phyloP scores from a whole-genome alignment of 2,888 invertebrate genomes.

The Eilema griseolum region DNA sequence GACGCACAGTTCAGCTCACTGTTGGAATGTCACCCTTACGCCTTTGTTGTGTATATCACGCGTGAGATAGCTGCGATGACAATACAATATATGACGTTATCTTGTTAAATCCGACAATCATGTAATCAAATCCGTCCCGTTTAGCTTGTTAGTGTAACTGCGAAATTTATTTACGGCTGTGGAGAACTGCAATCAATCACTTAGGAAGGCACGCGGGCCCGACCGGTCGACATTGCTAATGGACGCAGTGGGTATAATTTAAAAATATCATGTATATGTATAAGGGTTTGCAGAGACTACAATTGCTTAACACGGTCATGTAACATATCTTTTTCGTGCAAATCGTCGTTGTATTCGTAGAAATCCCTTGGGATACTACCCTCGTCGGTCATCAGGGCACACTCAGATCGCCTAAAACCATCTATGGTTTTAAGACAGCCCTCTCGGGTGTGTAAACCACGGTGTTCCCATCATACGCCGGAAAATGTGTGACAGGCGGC shows the following conservation, averaged over 20 bases:
- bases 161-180: background rate
- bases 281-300: background rate
- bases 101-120: constrained; percentile 11
- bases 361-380: no score
- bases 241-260: background rate
- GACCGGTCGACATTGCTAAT: background rate
- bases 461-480: no score
- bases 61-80: background rate
- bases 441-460: no score
- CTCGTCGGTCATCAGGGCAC: no score
- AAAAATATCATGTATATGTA: background rate
- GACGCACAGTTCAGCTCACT: no score
- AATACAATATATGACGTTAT: background rate
- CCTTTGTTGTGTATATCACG: background rate
- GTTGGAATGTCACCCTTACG: no score
- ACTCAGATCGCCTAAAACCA: no score
- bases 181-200: constrained; percentile 7
- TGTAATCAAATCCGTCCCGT: constrained; percentile 2
- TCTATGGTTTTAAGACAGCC: no score
- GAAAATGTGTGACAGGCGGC: no score
- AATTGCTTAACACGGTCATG: background rate
- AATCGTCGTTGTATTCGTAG: no score
- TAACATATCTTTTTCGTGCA: background rate
- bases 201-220: background rate
- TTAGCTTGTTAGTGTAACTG: constrained; percentile 12